Conservation (phyloP, 2,888 invertebrate genomes). For the Eurytoma adleriae region DNA sequence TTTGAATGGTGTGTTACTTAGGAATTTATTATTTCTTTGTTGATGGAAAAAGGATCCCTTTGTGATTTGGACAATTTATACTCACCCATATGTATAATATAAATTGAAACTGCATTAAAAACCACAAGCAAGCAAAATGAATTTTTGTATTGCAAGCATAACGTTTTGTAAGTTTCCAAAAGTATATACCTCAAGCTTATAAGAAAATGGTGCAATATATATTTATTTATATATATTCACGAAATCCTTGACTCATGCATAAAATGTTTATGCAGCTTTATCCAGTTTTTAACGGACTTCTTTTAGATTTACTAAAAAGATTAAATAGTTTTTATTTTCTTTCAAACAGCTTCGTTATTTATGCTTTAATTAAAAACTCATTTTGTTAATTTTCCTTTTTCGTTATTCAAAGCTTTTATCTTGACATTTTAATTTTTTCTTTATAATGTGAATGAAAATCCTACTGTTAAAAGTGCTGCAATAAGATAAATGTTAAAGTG, state of each 20-base stretch:
- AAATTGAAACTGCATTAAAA: constrained; percentile 37
- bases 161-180: constrained; percentile 28
- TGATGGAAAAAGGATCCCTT: constrained; percentile 56
- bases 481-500: constrained; percentile 65
- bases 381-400: constrained; percentile 47
- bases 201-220: constrained; percentile 52
- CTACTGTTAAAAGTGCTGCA: constrained; percentile 63
- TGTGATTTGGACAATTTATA: constrained; percentile 50
- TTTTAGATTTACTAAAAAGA: constrained; percentile 8
- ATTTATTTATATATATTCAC: constrained; percentile 12
- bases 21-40: constrained; percentile 36
- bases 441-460: constrained; percentile 41
- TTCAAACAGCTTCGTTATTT: background rate
- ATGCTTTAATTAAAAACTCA: constrained; percentile 33
- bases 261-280: constrained; percentile 35
- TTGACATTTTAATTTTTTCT: constrained; percentile 37
- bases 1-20: constrained; percentile 52
- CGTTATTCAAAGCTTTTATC: constrained; percentile 32
- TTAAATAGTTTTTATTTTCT: constrained; percentile 18
- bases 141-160: constrained; percentile 44
- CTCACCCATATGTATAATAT: constrained; percentile 30
- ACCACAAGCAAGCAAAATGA: constrained; percentile 35
- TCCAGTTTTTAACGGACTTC: constrained; percentile 21
- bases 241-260: constrained; percentile 43
- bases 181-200: constrained; percentile 38